phyloP scores from a whole-genome alignment of 2,888 invertebrate genomes.

The Calephelis perditalis region DNA sequence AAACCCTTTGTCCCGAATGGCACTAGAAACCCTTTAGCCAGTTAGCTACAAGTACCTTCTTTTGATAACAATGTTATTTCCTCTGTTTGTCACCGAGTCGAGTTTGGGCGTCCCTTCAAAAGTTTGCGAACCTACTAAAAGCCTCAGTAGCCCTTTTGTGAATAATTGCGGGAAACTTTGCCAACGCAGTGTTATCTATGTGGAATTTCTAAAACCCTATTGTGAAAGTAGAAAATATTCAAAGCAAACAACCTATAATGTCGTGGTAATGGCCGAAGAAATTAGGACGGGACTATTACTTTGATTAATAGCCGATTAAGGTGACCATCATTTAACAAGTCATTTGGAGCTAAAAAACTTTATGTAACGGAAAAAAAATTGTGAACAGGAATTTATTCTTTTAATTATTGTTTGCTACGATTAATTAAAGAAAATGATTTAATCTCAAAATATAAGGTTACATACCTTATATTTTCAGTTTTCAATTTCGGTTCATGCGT shows the following conservation, averaged over 20 bases:
- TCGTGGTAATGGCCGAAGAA: slow-evolving; percentile 23
- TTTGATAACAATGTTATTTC: too few relatives aligned
- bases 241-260: slow-evolving; percentile 18
- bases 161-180: slow-evolving; percentile 10
- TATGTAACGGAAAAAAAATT: too few relatives aligned
- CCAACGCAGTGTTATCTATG: slow-evolving; percentile 4
- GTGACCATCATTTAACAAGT: slow-evolving; percentile 1
- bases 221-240: slow-evolving; percentile 10
- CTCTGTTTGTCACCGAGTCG: neutral
- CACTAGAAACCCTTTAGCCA: too few relatives aligned
- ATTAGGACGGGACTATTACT: slow-evolving; percentile 23
- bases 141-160: slow-evolving; percentile 3
- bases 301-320: slow-evolving; percentile 20
- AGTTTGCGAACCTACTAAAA: slow-evolving; percentile 4
- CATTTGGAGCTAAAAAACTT: neutral
- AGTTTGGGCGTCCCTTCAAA: neutral
- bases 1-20: too few relatives aligned
- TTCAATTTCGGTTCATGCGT: too few relatives aligned
- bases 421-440: too few relatives aligned
- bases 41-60: too few relatives aligned
- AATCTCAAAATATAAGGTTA: too few relatives aligned
- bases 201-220: neutral
- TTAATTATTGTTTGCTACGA: too few relatives aligned
- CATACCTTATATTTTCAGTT: too few relatives aligned
- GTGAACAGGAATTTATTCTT: too few relatives aligned